Conservation (phyloP, 2,113 vertebrate genomes). For the Thomomys bottae region DNA sequence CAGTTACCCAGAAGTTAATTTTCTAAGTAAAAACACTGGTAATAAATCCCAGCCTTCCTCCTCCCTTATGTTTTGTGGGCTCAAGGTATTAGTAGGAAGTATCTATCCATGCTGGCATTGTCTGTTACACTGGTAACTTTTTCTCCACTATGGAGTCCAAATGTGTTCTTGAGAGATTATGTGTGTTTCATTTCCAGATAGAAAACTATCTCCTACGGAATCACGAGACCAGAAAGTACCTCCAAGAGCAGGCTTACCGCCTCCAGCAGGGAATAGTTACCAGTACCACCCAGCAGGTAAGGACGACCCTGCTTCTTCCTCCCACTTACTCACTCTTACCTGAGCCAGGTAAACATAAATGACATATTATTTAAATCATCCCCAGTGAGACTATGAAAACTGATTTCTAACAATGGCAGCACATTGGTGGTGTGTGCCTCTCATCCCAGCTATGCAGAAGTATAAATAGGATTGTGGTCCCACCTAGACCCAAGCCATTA, state of each 20-base stretch:
- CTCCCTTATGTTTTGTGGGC: accelerated
- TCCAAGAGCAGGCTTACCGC: slow-evolving; percentile 96
- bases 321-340: accelerated
- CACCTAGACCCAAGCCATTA: background rate
- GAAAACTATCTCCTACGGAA: slow-evolving; percentile 98
- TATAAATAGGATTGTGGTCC: too few relatives aligned
- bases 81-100: background rate
- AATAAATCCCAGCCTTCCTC: background rate
- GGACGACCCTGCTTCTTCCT: accelerated
- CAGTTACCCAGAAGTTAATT: background rate
- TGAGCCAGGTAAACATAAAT: too few relatives aligned
- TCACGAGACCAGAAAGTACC: slow-evolving; percentile 96
- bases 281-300: slow-evolving; percentile 97
- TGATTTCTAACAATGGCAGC: background rate
- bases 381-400: accelerated
- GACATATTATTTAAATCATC: background rate
- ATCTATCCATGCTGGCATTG: background rate
- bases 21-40: background rate
- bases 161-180: slow-evolving; percentile 37
- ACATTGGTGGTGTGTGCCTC: too few relatives aligned
- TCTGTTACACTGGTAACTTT: background rate
- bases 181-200: slow-evolving; percentile 88
- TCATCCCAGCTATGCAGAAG: too few relatives aligned
- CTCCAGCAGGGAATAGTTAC: slow-evolving; percentile 98
- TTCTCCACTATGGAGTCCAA: background rate